Evolutionary conservation across 2,113 vertebrate species (phyloP).

Genomic region (Pangasianodon gigas): DNA sequence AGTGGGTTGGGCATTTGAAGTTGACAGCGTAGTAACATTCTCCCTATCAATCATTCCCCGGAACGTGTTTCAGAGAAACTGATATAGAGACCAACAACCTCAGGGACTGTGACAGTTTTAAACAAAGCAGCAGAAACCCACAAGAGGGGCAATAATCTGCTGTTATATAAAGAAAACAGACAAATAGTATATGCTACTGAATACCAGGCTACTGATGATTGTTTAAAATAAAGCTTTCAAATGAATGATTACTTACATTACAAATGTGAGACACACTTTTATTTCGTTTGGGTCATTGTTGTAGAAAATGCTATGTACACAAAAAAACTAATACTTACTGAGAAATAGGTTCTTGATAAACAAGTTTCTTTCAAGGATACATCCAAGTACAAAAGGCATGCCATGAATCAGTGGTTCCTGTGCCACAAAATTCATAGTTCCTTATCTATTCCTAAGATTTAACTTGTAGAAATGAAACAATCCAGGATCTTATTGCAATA

Average conservation of each 20-base stretch:
- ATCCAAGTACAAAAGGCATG: not conserved
- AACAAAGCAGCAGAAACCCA: constrained; percentile 14
- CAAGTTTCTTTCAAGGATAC: not conserved
- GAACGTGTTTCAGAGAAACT: constrained; percentile 26
- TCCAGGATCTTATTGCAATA: not conserved
- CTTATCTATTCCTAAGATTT: not conserved
- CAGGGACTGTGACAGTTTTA: constrained; percentile 48
- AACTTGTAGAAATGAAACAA: not conserved
- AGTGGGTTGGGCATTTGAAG: not conserved
- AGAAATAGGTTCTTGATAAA: not conserved
- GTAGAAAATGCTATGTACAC: constrained; percentile 53
- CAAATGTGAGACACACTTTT: not conserved
- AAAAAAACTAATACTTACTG: not conserved
- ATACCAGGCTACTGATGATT: constrained; percentile 25
- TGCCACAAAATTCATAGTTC: not conserved
- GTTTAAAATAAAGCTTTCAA: constrained; percentile 45
- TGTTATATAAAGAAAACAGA: constrained; percentile 9
- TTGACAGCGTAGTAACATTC: constrained; percentile 6
- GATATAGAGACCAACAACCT: constrained; percentile 39
- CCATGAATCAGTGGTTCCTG: constrained; percentile 2
- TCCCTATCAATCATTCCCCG: not conserved
- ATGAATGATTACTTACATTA: constrained; percentile 12
- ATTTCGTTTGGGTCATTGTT: constrained; percentile 15
- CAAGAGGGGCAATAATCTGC: constrained; percentile 18
- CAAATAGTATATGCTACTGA: constrained; percentile 16